Percentiles rank a stretch among this genome's conserved stretches.
phyloP scores from a whole-genome alignment of 2,888 invertebrate genomes.

The Drosophila dives region DNA sequence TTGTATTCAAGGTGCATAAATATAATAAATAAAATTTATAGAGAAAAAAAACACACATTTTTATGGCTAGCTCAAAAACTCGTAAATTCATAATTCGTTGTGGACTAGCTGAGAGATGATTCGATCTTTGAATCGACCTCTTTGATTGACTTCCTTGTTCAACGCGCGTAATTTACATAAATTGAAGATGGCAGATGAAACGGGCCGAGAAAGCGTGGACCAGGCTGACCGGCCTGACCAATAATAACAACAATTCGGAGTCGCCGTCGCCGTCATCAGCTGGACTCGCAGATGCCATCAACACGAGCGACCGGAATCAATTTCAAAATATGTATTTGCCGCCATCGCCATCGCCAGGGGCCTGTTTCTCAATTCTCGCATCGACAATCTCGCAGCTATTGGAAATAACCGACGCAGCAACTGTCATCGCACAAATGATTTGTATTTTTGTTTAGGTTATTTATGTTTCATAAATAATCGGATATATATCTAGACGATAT shows the following conservation, averaged over 20 bases:
- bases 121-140: conserved; percentile 17
- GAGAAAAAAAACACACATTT: conserved; percentile 34
- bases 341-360: conserved; percentile 34
- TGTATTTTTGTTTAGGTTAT: conserved; percentile 83
- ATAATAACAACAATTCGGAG: conserved; percentile 33
- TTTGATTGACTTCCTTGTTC: conserved; percentile 74
- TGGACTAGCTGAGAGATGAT: conserved; percentile 16
- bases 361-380: conserved; percentile 19
- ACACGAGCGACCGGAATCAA: conserved; percentile 67
- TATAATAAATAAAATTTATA: conserved; percentile 27
- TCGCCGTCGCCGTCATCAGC: conserved; percentile 36
- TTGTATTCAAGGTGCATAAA: conserved; percentile 35
- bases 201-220: conserved; percentile 51
- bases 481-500: conserved; percentile 74
- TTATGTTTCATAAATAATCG: conserved; percentile 85
- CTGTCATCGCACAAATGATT: conserved; percentile 84
- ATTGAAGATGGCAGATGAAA: conserved; percentile 75
- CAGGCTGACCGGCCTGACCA: conserved; percentile 16
- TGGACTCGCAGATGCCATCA: conserved; percentile 62
- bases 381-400: conserved; percentile 28
- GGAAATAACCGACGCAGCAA: conserved; percentile 67
- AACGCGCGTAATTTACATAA: conserved; percentile 72
- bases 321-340: conserved; percentile 52
- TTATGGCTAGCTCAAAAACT: conserved; percentile 36
- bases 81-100: conserved; percentile 78